Evolutionary conservation across 2,888 invertebrate species (phyloP).

Genomic region (Zygothrica quintamaculata): DNA sequence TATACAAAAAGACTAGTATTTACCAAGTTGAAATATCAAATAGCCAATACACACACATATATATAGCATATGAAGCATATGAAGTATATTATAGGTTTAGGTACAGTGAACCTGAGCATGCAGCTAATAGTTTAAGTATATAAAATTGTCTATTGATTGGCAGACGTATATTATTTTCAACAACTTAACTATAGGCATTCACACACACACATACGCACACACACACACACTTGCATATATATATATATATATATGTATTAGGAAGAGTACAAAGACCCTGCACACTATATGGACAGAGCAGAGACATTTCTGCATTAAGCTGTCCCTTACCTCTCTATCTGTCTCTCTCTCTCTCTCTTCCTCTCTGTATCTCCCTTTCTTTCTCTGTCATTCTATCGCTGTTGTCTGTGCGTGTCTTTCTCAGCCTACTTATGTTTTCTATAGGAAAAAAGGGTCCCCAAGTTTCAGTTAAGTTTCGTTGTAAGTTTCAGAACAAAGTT

Average conservation of each 20-base stretch:
- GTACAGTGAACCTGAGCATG: conserved; percentile 31
- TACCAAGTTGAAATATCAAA: conserved; percentile 58
- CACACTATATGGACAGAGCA: conserved; percentile 18
- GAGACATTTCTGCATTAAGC: conserved; percentile 24
- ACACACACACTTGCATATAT: conserved; percentile 3
- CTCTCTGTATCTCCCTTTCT: too few relatives aligned
- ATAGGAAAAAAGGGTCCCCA: conserved; percentile 18
- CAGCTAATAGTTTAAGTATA: conserved; percentile 47
- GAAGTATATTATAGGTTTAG: background rate
- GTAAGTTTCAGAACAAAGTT: conserved; percentile 41
- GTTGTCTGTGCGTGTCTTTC: too few relatives aligned
- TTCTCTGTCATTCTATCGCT: too few relatives aligned
- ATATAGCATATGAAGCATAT: too few relatives aligned
- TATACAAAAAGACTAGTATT: conserved; percentile 70
- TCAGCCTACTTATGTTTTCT: too few relatives aligned
- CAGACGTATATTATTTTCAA: conserved; percentile 49
- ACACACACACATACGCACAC: conserved; percentile 15
- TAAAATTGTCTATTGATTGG: conserved; percentile 75
- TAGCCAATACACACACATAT: conserved; percentile 23
- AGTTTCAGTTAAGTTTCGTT: conserved; percentile 22
- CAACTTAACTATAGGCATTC: conserved; percentile 8
- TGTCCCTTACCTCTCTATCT: too few relatives aligned
- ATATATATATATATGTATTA: conserved; percentile 1
- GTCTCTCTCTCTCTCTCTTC: too few relatives aligned
- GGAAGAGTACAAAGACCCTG: conserved; percentile 4